Conservation (phyloP, 2,888 invertebrate genomes). For the Parascotia fuliginaria region DNA sequence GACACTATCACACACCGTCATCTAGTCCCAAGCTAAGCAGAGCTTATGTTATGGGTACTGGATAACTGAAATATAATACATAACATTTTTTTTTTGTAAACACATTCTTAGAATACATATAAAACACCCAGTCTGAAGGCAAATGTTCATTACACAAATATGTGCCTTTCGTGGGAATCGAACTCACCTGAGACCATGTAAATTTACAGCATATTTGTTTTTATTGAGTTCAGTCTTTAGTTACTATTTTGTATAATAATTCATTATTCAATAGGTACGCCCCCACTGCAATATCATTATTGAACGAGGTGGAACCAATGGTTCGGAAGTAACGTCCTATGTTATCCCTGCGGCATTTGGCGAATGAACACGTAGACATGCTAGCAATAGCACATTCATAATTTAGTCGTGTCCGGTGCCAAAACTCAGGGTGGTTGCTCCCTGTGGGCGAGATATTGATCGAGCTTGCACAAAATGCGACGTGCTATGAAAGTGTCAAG, state of each 20-base stretch:
- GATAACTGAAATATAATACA: too few species aligned
- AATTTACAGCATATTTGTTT: too few species aligned
- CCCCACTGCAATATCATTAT: not conserved
- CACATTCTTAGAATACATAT: too few species aligned
- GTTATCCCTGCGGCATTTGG: slow-evolving; percentile 13
- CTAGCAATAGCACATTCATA: slow-evolving; percentile 20
- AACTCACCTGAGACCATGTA: too few species aligned
- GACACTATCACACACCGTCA: too few species aligned
- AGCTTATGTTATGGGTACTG: too few species aligned
- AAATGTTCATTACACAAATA: too few species aligned
- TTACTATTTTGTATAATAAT: not conserved
- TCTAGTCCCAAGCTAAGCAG: too few species aligned
- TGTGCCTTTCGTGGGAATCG: too few species aligned
- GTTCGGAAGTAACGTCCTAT: slow-evolving; percentile 3
- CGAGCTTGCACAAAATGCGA: slow-evolving; percentile 30
- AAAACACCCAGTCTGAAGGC: too few species aligned
- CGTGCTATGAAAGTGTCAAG: slow-evolving; percentile 17
- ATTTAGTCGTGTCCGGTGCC: slow-evolving; percentile 37
- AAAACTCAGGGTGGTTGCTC: slow-evolving; percentile 35
- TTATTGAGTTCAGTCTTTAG: too few species aligned
- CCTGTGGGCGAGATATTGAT: slow-evolving; percentile 38
- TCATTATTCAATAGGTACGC: not conserved
- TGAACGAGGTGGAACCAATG: slow-evolving; percentile 3
- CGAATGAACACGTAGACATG: slow-evolving; percentile 18
- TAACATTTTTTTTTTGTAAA: too few species aligned